phyloP scores from a whole-genome alignment of 2,113 vertebrate species.

The Acrocephalus arundinaceus region DNA sequence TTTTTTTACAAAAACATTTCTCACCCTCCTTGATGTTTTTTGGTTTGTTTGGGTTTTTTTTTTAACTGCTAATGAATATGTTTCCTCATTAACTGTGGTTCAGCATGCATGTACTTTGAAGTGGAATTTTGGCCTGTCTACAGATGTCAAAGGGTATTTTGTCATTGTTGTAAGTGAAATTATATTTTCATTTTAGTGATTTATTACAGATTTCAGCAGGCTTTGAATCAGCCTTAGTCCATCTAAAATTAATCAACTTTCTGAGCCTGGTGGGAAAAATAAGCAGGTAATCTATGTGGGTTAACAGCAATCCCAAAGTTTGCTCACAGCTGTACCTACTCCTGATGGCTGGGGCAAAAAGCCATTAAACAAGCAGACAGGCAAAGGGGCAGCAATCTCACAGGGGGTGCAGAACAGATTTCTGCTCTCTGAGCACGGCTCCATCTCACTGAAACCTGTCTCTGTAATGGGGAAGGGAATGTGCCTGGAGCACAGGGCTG shows the following conservation, averaged over 20 bases:
- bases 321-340: neutral
- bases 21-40: neutral
- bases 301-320: neutral
- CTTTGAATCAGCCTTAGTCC: neutral
- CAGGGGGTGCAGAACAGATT: neutral
- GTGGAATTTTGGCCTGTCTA: neutral
- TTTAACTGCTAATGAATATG: neutral
- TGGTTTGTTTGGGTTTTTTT: neutral
- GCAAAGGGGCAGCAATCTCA: neutral
- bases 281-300: neutral
- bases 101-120: neutral
- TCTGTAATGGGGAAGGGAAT: neutral
- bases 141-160: conserved; percentile 14
- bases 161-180: neutral
- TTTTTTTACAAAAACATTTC: neutral
- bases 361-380: neutral
- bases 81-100: neutral
- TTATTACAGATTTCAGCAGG: conserved; percentile 20
- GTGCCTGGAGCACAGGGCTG: neutral
- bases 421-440: neutral
- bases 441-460: neutral
- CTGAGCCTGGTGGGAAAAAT: conserved; percentile 21
- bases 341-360: neutral
- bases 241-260: conserved; percentile 47
- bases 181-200: conserved; percentile 42